Base-by-base conservation (phyloP, 2,888 invertebrate species). In the Dolichopus griseipennis region DNA sequence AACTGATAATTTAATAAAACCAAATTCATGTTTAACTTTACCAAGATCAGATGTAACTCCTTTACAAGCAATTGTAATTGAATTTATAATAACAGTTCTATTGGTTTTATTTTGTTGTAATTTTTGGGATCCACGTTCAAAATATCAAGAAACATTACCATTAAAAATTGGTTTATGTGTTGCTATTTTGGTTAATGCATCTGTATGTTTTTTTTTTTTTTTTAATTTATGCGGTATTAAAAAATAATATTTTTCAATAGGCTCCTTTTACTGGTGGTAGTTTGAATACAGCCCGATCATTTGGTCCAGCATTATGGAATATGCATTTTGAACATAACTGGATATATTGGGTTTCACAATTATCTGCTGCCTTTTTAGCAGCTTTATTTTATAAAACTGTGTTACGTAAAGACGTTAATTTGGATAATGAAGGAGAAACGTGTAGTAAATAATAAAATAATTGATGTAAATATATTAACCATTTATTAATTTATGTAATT, bases 291-390 rank as follows among this genome's bases (percentile, higher is more conserved):
- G 89, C 87, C 0, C 84, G 90, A 70, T 83, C 86, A 7, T 84
- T 92, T 21, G 92, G 84, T 0, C 91, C 92, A 0, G 90, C 91
- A 0, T 72, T 91, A 3, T 87, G 88, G 83, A 88, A 88, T 43
- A 84, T 84, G 2, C 81, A 83, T 62, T 92, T 90, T 87, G 71
- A 76, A 0, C 73, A 82, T 37, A 91, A 91, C 71, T 92, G 91
- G 91, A 69, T 89, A 1, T 90, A 87, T 75, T 90, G 90, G 90
- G 78, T 85, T 7, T 90, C 87, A 22, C 90, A 90, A 0, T 66
- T 85, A 27, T 70, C 75, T 2, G 83, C 82, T 1, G 78, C 81
- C 8, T 71, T 79, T 10, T 52, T 85, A 4, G 78, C 81, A 2
- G 76, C 85, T 22, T 65, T 82, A 0, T 75, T 82, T 41, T 86